phyloP scores from a whole-genome alignment of 2,113 vertebrate genomes.

The Mastomys coucha region DNA sequence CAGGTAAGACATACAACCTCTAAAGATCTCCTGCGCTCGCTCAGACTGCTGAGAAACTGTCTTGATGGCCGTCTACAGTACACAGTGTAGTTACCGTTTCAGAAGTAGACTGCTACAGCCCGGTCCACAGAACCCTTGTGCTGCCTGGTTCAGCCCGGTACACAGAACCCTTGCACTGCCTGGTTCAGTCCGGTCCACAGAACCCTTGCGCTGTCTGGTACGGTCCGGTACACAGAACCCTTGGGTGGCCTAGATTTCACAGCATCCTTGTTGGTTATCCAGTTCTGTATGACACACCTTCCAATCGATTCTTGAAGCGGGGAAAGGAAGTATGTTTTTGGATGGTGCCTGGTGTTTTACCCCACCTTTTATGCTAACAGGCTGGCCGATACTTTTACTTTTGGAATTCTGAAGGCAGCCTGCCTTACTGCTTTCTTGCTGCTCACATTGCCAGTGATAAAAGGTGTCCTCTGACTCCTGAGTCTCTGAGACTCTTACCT shows the following conservation, averaged over 20 bases:
- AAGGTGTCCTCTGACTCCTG: not conserved
- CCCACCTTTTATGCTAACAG: not conserved
- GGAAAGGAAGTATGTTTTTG: not conserved
- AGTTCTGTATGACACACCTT: not conserved
- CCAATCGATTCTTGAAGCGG: not conserved
- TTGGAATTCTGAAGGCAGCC: not conserved
- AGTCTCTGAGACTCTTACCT: not conserved
- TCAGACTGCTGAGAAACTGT: not conserved
- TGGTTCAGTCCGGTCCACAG: too few species aligned
- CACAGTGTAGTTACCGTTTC: not conserved
- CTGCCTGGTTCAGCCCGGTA: not conserved
- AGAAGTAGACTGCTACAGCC: not conserved
- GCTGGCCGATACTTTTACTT: not conserved
- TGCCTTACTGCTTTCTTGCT: not conserved
- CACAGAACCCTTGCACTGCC: not conserved
- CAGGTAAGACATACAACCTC: constrained; percentile 89
- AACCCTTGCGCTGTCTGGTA: not conserved
- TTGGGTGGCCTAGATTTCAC: not conserved
- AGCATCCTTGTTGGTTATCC: not conserved
- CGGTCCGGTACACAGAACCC: not conserved
- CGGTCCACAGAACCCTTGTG: too few species aligned
- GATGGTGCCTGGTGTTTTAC: not conserved
- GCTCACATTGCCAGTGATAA: not conserved
- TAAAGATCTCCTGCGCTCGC: not conserved
- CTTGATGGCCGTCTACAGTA: not conserved